phyloP scores from a whole-genome alignment of 2,113 vertebrate species.

The Coptodon rendalli region DNA sequence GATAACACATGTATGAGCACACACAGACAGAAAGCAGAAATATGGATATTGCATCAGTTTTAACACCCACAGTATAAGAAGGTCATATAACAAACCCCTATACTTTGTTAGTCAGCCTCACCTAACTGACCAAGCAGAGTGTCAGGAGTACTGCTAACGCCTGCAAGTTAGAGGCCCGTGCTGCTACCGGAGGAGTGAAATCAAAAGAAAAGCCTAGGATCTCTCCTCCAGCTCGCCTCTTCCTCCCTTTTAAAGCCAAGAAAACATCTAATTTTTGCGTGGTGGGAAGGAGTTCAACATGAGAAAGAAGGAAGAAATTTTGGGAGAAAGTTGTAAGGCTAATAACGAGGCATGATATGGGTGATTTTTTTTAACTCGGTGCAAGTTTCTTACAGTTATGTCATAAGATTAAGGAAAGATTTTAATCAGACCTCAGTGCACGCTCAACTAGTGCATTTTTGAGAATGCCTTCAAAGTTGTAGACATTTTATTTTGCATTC shows the following conservation, averaged over 20 bases:
- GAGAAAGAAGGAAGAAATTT: not conserved
- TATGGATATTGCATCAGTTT: conserved; percentile 8
- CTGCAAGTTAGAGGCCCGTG: not conserved
- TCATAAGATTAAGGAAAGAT: not conserved
- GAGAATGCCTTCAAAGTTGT: not conserved
- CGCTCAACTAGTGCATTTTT: not conserved
- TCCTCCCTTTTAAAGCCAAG: not conserved
- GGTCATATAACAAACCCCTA: not conserved
- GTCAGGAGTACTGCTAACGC: not conserved
- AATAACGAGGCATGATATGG: not conserved
- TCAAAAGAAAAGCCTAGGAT: conserved; percentile 20
- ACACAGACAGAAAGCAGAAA: not conserved
- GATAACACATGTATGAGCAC: not conserved
- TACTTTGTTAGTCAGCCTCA: conserved; percentile 14
- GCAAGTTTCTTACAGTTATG: not conserved
- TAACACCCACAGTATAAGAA: conserved; percentile 7
- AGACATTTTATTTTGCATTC: not conserved
- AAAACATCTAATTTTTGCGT: not conserved
- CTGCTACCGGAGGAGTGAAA: conserved; percentile 14
- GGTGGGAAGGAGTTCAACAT: not conserved
- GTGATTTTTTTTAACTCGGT: not conserved
- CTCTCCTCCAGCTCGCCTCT: not conserved
- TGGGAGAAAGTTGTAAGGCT: not conserved
- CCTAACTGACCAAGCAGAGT: conserved; percentile 2
- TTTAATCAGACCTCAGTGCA: not conserved